phyloP scores from a whole-genome alignment of 2,113 vertebrate genomes.

The Prunella fulvescens region DNA sequence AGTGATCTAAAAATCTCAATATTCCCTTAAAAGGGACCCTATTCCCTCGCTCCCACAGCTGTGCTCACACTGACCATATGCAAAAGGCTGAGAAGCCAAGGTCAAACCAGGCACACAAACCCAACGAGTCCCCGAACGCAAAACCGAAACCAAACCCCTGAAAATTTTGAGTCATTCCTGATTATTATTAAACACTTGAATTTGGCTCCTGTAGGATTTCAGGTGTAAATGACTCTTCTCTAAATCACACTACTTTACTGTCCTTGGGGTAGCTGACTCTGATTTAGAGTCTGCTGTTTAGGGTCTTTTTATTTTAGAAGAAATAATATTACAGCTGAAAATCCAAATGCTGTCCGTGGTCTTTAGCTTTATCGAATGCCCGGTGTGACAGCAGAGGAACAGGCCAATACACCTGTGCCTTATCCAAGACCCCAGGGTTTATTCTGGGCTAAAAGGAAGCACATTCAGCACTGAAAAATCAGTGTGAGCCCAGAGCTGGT shows the following conservation, averaged over 20 bases:
- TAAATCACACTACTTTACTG: background rate
- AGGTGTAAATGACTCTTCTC: background rate
- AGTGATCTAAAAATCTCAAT: background rate
- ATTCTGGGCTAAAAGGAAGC: background rate
- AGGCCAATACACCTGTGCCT: fast-evolving
- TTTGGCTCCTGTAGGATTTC: background rate
- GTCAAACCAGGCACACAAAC: background rate
- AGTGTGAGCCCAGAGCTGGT: background rate
- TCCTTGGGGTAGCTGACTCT: background rate
- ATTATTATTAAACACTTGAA: background rate
- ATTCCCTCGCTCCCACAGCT: background rate
- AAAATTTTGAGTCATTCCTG: background rate
- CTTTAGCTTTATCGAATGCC: fast-evolving
- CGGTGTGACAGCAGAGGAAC: fast-evolving
- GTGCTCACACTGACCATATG: fast-evolving
- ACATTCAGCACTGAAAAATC: background rate
- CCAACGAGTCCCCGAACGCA: fast-evolving
- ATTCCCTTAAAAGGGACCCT: background rate
- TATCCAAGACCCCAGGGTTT: background rate
- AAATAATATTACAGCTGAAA: background rate
- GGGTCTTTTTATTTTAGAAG: background rate
- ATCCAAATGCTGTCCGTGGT: fast-evolving
- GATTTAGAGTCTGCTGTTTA: background rate
- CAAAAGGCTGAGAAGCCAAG: background rate
- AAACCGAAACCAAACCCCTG: background rate